Evolutionary conservation across 2,797 vertebrate genomes (phyloP).

Genomic region (Capromys pilorides): DNA sequence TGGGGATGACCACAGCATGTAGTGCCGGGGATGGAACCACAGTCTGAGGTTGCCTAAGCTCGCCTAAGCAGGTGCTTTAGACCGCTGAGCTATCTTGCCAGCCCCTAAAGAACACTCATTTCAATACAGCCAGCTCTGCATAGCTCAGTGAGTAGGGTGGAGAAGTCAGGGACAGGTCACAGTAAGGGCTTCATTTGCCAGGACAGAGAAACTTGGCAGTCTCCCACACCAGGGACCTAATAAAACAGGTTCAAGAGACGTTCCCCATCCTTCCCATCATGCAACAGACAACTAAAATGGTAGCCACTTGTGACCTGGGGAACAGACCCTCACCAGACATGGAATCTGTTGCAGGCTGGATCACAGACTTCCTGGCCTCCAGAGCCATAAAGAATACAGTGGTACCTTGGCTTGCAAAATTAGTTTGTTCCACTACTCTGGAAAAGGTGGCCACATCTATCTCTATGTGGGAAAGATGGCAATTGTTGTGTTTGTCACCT

Average conservation of each 20-base stretch:
- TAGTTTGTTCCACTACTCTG: neutral
- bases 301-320: neutral
- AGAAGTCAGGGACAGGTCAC: neutral
- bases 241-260: neutral
- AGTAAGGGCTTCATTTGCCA: neutral
- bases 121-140: neutral
- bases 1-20: too few species aligned
- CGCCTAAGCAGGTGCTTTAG: too few species aligned
- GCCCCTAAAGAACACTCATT: neutral
- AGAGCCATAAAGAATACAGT: neutral
- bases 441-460: neutral
- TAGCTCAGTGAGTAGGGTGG: neutral
- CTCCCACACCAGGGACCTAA: neutral
- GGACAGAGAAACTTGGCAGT: neutral
- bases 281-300: neutral
- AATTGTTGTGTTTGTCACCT: neutral
- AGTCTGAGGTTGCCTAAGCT: too few species aligned
- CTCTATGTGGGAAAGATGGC: neutral
- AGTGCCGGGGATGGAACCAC: too few species aligned
- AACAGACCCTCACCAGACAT: neutral
- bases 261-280: neutral
- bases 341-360: neutral
- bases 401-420: neutral
- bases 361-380: neutral
- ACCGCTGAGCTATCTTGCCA: too few species aligned